A percentile compares a stretch with the other conserved stretches of the same genome.
These are phyloP conservation scores for Cardiocondyla obscurior DNA, from an alignment of 1,140 invertebrate genomes.

Conservation along the genomic window DNA sequence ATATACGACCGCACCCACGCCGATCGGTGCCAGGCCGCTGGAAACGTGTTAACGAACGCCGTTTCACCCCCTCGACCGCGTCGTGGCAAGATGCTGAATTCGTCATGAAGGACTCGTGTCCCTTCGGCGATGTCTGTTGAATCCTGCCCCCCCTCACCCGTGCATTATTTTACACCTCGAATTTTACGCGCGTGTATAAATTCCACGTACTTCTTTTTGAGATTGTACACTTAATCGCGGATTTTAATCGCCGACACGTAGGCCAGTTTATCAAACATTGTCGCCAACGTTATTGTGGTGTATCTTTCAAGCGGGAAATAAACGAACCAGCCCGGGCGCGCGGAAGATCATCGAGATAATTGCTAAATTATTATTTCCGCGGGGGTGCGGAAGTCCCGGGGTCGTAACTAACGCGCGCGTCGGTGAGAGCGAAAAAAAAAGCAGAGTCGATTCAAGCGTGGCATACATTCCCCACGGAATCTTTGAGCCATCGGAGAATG, in stretches of 20 bases:
- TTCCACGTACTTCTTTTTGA: background rate
- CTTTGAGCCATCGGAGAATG: background rate
- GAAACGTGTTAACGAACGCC: slow-evolving; percentile 41
- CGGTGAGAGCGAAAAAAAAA: slow-evolving; percentile 31
- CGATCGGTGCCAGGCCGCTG: slow-evolving; percentile 37
- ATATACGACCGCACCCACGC: slow-evolving; percentile 47
- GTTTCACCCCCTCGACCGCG: background rate
- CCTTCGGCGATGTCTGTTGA: background rate
- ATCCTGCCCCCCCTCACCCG: background rate
- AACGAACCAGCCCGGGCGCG: slow-evolving; percentile 46
- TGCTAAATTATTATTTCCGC: slow-evolving; percentile 77
- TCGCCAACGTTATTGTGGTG: background rate
- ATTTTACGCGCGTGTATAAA: background rate
- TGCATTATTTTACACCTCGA: background rate
- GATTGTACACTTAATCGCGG: background rate
- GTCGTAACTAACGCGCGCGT: slow-evolving; percentile 66
- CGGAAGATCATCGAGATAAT: slow-evolving; percentile 73
- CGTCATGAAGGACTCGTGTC: background rate
- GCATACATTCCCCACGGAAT: background rate
- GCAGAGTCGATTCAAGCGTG: background rate
- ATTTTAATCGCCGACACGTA: slow-evolving; percentile 46
- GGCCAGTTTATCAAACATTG: background rate
- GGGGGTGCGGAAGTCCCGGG: slow-evolving; percentile 26
- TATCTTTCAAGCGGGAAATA: slow-evolving; percentile 62
- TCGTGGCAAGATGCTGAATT: background rate